These are phyloP conservation scores for Ischnura elegans DNA, from an alignment of 2,888 invertebrate genomes.

Conservation along the genomic window DNA sequence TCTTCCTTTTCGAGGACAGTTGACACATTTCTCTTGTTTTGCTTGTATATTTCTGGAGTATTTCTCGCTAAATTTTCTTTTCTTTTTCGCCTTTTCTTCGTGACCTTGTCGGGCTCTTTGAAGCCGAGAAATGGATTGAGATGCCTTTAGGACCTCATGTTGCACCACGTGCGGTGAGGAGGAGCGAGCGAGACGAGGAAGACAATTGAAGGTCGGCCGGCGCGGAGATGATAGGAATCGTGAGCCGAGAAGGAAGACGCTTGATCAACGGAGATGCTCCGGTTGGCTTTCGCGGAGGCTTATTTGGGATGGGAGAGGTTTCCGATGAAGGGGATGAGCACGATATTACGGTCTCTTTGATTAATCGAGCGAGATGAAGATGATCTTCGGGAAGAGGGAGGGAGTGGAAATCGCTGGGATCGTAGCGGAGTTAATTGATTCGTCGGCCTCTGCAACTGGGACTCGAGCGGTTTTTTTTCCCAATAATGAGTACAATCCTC, in stretches of 20 bases:
- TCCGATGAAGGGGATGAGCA: not conserved
- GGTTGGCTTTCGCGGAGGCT: not conserved
- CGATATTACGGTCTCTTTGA: not conserved
- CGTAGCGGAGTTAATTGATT: not conserved
- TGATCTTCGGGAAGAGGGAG: not conserved
- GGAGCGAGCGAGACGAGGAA: not conserved
- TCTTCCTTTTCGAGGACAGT: too few species aligned
- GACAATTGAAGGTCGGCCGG: not conserved
- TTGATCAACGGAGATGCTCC: not conserved
- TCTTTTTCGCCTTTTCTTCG: too few species aligned
- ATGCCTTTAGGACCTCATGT: not conserved
- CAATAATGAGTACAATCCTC: too few species aligned
- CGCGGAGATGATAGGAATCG: not conserved
- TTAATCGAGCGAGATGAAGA: not conserved
- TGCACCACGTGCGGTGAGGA: not conserved
- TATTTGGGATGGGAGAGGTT: constrained; percentile 5
- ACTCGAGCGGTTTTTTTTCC: too few species aligned
- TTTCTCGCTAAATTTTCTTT: too few species aligned
- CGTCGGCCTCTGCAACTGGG: not conserved
- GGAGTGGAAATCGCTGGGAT: not conserved
- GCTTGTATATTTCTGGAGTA: too few species aligned
- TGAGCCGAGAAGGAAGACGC: not conserved
- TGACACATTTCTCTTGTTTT: too few species aligned
- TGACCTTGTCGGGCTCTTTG: not conserved
- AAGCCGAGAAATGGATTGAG: not conserved